A percentile compares a stretch with the other conserved stretches of the same genome.
phyloP scores from a whole-genome alignment of 1,140 invertebrate genomes.

The Atta cephalotes region DNA sequence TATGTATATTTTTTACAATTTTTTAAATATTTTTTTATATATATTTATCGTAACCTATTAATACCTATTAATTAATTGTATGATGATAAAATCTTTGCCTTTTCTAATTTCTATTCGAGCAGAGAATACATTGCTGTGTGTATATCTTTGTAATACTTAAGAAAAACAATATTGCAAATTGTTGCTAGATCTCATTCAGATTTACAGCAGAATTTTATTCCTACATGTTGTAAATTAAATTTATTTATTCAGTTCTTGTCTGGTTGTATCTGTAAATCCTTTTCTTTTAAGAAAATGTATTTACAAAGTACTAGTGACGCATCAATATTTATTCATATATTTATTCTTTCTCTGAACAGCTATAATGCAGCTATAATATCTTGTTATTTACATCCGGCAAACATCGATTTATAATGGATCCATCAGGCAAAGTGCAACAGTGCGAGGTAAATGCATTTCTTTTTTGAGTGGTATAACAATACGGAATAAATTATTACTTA shows the following conservation, averaged over 20 bases:
- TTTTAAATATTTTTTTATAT: too few species aligned
- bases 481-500: neutral
- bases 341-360: neutral
- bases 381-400: constrained; percentile 3
- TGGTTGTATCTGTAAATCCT: neutral
- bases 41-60: too few species aligned
- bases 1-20: neutral
- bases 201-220: neutral
- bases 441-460: neutral
- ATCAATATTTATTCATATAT: neutral
- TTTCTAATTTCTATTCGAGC: neutral
- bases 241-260: neutral
- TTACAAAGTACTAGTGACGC: constrained; percentile 2
- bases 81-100: neutral
- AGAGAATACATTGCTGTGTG: neutral
- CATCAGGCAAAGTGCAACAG: neutral
- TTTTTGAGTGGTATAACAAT: neutral
- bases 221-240: neutral
- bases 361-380: neutral
- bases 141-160: neutral
- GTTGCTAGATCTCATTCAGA: neutral
- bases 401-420: neutral
- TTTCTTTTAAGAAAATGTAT: neutral
- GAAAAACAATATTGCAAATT: neutral
- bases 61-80: neutral